A percentile compares a stretch with the other conserved stretches of the same genome.
These are phyloP conservation scores for Melikaiella ostensackeni DNA, from an alignment of 2,888 invertebrate genomes.

Conservation along the genomic window DNA sequence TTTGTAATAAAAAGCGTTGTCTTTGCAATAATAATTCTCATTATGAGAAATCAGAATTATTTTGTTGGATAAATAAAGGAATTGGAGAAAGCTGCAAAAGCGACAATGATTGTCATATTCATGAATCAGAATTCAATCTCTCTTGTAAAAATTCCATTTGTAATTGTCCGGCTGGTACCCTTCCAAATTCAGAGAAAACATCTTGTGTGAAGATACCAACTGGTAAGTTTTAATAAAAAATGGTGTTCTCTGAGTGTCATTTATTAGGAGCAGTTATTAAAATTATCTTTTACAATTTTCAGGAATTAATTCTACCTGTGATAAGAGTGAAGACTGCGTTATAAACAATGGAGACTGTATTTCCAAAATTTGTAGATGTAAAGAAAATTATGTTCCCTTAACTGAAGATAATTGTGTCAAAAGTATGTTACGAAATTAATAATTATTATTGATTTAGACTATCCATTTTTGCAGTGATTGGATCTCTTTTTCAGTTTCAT, in stretches of 20 bases:
- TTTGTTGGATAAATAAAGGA: conserved; percentile 67
- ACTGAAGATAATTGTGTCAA: conserved; percentile 52
- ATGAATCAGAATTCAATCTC: conserved; percentile 43
- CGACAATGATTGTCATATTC: conserved; percentile 63
- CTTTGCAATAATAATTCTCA: conserved; percentile 64
- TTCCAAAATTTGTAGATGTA: conserved; percentile 54
- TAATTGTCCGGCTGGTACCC: conserved; percentile 57
- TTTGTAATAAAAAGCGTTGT: conserved; percentile 59
- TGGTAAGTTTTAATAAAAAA: conserved; percentile 54
- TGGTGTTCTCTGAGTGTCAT: not conserved
- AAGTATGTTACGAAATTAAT: conserved; percentile 51
- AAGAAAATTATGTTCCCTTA: conserved; percentile 43
- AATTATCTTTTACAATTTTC: conserved; percentile 22
- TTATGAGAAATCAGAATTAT: conserved; percentile 59
- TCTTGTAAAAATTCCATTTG: conserved; percentile 58
- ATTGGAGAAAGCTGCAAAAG: conserved; percentile 58
- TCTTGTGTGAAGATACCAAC: conserved; percentile 56
- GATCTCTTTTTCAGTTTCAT: conserved; percentile 51
- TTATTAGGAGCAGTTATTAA: conserved; percentile 40
- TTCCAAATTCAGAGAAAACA: conserved; percentile 49
- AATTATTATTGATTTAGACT: not conserved
- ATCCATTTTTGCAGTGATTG: not conserved
- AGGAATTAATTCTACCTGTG: conserved; percentile 60
- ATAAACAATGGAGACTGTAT: conserved; percentile 54
- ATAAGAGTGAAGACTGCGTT: conserved; percentile 45